Evolutionary conservation across 2,888 invertebrate species (phyloP), one percentile per base, ranked within the genome.

Genomic region (Clivina fossor): DNA sequence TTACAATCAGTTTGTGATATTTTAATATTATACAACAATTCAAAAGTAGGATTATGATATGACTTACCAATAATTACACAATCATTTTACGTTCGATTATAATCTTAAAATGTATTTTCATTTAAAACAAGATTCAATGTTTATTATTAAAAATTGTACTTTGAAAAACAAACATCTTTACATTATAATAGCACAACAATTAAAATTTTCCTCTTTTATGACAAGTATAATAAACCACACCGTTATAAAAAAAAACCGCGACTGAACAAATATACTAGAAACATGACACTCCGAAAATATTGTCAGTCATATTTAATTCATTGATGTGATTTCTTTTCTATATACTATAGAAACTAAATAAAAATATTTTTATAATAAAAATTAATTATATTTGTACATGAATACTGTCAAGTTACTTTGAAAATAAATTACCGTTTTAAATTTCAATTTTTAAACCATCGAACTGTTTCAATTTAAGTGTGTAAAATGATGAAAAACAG

Each of bases 341-440:
- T 49, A 38, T 19, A 33, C 47, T 47, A 47, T 33, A 47, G 26
- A 41, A 40, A 43, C 37, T 32, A 9, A 41, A 44, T 44, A 44
- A 53, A 53, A 53, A 41, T 43, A 53, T 37, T 44, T 44, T 53
- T 44, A 53, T 15, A 11, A 43, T 46, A 50, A 47, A n/a, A n/a
- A n/a, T n/a, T 40, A 51, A 44, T 28, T 53, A 57, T 44, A 37
- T 55, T 58, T 58, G 58, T 58, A 58, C 58, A 58, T 43, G 58
- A 58, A 58, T 58, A 58, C 58, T 58, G 58, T 58, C 41, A 26
- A 56, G 58, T 58, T 58, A 53, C 51, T 50, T 51, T 28, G 30
- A 47, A 47, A 47, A 55, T 43, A 55, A 55, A 43, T 48, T 37
- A 43, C 30, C 32, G 41, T 40, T 30, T 40, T 50, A 32, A 47